Evolutionary conservation across 2,888 invertebrate species (phyloP).

Genomic region (Drosophila quinaria): DNA sequence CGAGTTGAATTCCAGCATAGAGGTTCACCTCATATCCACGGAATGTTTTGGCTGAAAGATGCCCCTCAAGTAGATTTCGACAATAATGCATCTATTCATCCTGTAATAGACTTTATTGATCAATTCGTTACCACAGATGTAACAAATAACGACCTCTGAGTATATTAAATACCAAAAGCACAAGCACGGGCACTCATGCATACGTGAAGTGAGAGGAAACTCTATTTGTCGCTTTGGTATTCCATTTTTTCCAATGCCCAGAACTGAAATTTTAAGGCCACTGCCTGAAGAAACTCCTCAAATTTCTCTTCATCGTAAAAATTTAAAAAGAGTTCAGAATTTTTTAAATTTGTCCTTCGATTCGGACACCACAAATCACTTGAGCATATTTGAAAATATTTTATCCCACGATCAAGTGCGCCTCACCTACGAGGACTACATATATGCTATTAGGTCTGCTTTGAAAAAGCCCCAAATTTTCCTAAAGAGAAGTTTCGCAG

Average conservation of each 20-base stretch:
- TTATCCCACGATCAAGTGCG: background rate
- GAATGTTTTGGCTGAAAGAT: conserved; percentile 1
- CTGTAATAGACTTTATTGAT: conserved; percentile 4
- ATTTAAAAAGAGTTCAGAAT: background rate
- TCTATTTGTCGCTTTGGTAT: conserved; percentile 19
- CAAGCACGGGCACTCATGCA: conserved; percentile 20
- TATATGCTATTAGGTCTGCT: conserved; percentile 50
- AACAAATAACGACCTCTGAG: background rate
- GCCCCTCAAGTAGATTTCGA: conserved; percentile 12
- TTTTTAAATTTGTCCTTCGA: background rate
- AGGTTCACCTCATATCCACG: conserved; percentile 2
- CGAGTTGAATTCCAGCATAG: conserved; percentile 12
- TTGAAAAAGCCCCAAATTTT: conserved; percentile 28
- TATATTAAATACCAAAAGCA: background rate
- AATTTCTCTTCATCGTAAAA: background rate
- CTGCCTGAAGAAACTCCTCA: conserved; percentile 3
- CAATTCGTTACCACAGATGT: background rate
- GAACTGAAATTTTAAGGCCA: conserved; percentile 3
- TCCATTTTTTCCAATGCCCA: conserved; percentile 8
- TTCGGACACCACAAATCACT: background rate
- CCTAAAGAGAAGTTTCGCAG: conserved; percentile 11
- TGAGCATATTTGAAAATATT: background rate
- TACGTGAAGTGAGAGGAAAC: conserved; percentile 17
- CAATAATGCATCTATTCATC: background rate
- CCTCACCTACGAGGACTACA: conserved; percentile 25